A percentile compares a stretch with the other conserved stretches of the same genome.
phyloP scores from a whole-genome alignment of 92 coral and sea anemone genomes.

The Umimayanthus chanpuru region DNA sequence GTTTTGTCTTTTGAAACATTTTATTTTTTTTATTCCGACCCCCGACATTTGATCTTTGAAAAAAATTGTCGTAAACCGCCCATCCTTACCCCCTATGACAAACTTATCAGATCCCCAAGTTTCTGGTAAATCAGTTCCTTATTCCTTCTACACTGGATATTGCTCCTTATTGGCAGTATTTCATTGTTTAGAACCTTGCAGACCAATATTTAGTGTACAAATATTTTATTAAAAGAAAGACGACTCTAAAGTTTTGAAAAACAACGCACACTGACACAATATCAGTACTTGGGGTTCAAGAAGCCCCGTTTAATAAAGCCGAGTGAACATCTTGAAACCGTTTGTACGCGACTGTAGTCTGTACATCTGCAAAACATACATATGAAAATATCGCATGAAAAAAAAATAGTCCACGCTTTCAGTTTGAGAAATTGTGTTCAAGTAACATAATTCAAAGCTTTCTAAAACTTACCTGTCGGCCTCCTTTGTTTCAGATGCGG shows the following conservation, averaged over 20 bases:
- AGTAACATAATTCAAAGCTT: no score
- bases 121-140: no score
- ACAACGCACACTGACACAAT: not conserved
- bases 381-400: slow-evolving; percentile 15
- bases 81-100: no score
- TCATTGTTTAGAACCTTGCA: slow-evolving; percentile 32
- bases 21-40: no score
- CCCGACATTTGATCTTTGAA: no score
- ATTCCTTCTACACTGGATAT: no score
- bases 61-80: no score
- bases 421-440: slow-evolving; percentile 6
- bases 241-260: not conserved
- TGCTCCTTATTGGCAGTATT: slow-evolving; percentile 20
- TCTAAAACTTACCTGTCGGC: no score
- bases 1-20: no score
- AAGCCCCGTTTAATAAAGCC: not conserved
- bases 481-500: slow-evolving; percentile 21
- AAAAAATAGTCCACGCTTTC: slow-evolving; percentile 25
- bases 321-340: not conserved
- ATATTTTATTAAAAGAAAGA: not conserved
- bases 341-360: slow-evolving; percentile 14
- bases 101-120: no score
- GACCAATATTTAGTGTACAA: slow-evolving; percentile 10
- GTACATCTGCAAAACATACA: slow-evolving; percentile 13
- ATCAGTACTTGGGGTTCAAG: slow-evolving; percentile 23